phyloP scores from a whole-genome alignment of 2,113 vertebrate species.

The Marmota flaviventris region DNA sequence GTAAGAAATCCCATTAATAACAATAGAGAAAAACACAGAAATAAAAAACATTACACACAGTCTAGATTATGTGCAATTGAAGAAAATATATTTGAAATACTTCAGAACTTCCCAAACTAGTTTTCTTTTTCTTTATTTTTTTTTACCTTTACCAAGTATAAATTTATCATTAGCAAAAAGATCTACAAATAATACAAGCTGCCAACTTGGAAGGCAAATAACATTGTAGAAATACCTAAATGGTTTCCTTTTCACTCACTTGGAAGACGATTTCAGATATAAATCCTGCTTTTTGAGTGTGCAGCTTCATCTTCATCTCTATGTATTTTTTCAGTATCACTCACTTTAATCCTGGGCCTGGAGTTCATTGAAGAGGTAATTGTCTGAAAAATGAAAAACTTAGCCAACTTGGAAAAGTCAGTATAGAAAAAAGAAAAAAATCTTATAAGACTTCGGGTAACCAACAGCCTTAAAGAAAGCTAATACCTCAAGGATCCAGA shows the following conservation, averaged over 20 bases:
- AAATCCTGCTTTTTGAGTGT: background rate
- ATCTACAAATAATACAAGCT: background rate
- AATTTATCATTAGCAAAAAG: slow-evolving; percentile 24
- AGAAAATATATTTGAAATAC: slow-evolving; percentile 45
- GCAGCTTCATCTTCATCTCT: background rate
- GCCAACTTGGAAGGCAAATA: background rate
- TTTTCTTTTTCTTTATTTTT: slow-evolving; percentile 18
- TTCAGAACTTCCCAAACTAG: background rate
- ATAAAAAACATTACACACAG: slow-evolving; percentile 67
- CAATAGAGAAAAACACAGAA: slow-evolving; percentile 43
- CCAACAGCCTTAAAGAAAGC: background rate
- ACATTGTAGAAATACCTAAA: slow-evolving; percentile 1
- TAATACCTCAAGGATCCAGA: background rate
- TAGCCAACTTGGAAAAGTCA: slow-evolving; percentile 34
- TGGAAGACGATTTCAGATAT: slow-evolving; percentile 18
- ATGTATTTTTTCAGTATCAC: background rate
- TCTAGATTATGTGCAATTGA: slow-evolving; percentile 58
- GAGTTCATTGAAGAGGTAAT: slow-evolving; percentile 42
- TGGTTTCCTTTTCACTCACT: background rate
- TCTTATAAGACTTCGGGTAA: background rate
- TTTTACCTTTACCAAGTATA: background rate
- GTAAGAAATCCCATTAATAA: slow-evolving; percentile 62
- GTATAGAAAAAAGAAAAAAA: background rate
- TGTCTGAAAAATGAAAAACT: slow-evolving; percentile 47
- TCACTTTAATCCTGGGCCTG: slow-evolving; percentile 23